Evolutionary conservation across 2,888 invertebrate genomes (phyloP).

Genomic region (Drymonia ruficornis): DNA sequence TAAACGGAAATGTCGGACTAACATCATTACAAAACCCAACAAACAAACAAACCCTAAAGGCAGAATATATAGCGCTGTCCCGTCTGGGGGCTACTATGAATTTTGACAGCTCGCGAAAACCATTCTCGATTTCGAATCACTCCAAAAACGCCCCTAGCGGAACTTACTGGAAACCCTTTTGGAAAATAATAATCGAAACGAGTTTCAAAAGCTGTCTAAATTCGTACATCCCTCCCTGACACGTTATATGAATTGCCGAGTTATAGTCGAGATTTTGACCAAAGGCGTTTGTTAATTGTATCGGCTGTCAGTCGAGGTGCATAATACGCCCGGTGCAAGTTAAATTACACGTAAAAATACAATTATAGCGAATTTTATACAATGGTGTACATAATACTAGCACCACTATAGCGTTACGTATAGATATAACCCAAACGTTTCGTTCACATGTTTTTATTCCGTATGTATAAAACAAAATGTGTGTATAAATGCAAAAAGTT

Average conservation of each 20-base stretch:
- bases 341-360: slow-evolving; percentile 20
- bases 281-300: neutral
- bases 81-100: neutral
- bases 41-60: neutral
- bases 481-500: slow-evolving; percentile 55
- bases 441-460: slow-evolving; percentile 6
- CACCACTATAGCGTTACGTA: slow-evolving; percentile 61
- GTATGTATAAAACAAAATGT: slow-evolving; percentile 36
- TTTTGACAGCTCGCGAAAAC: neutral
- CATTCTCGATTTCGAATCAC: neutral
- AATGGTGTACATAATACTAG: slow-evolving; percentile 53
- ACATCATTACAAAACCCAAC: too few relatives aligned
- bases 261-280: neutral
- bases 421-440: slow-evolving; percentile 43
- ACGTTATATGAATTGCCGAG: too few relatives aligned
- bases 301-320: neutral
- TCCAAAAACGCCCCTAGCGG: neutral
- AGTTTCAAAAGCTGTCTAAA: too few relatives aligned
- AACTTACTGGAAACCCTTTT: too few relatives aligned
- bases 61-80: neutral
- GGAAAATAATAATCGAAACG: too few relatives aligned
- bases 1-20: neutral
- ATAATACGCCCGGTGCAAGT: neutral
- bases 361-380: slow-evolving; percentile 41
- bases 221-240: too few relatives aligned